phyloP scores from a whole-genome alignment of 2,888 invertebrate species.

The Bembecia ichneumoniformis region DNA sequence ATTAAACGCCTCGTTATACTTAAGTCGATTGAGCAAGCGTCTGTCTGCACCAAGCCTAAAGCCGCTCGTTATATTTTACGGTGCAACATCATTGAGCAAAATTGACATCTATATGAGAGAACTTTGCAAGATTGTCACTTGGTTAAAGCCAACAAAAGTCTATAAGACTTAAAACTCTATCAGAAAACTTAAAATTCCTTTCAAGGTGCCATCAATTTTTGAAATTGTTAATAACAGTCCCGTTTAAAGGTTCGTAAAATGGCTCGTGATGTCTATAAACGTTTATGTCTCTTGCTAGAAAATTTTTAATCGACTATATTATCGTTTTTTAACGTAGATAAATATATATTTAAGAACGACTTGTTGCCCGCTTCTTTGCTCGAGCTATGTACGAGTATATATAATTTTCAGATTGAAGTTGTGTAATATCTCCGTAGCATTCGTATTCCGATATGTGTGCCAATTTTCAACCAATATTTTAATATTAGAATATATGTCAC shows the following conservation, averaged over 20 bases:
- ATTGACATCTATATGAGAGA: conserved; percentile 55
- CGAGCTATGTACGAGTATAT: no score
- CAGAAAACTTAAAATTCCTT: conserved; percentile 12
- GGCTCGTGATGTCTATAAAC: background rate
- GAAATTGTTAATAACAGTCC: conserved; percentile 5
- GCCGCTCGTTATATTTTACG: conserved; percentile 53
- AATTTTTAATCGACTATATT: background rate
- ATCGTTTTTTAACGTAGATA: no score
- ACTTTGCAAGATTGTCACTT: conserved; percentile 12
- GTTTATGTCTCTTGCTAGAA: background rate
- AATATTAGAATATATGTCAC: no score
- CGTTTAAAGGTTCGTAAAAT: background rate
- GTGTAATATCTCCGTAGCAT: no score
- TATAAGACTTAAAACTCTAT: conserved; percentile 14
- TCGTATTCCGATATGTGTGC: no score
- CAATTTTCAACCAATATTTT: no score
- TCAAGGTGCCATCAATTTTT: conserved; percentile 10
- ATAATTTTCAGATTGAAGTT: no score
- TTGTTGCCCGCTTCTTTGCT: no score
- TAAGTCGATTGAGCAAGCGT: no score
- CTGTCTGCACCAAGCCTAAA: conserved; percentile 26
- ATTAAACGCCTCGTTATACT: no score
- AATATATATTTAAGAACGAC: no score
- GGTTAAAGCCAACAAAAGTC: conserved; percentile 8
- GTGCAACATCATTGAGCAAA: conserved; percentile 48